Evolutionary conservation across 2,888 invertebrate species (phyloP).

Genomic region (Eilema sororculum): DNA sequence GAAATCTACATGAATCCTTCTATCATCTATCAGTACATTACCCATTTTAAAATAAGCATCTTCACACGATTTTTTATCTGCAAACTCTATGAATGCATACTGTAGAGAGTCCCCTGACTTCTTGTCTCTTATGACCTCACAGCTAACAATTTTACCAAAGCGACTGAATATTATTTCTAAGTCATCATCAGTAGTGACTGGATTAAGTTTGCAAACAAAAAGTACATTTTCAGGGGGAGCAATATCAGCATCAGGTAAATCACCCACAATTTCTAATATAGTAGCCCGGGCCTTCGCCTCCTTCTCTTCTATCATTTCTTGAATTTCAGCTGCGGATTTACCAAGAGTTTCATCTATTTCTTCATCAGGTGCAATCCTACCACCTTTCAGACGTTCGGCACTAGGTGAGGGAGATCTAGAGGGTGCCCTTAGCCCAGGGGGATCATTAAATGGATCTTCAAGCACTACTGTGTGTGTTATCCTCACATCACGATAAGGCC

Average conservation of each 20-base stretch:
- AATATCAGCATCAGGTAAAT: slow-evolving; percentile 98
- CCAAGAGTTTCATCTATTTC: slow-evolving; percentile 96
- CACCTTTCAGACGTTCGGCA: slow-evolving; percentile 92
- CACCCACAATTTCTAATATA: slow-evolving; percentile 99
- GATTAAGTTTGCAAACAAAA: slow-evolving; percentile 99
- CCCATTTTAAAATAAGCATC: slow-evolving; percentile 99
- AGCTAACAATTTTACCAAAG: slow-evolving; percentile 97
- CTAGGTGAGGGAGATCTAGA: slow-evolving; percentile 96
- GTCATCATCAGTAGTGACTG: slow-evolving; percentile 98
- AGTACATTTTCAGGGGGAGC: slow-evolving; percentile 99
- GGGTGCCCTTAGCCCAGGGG: slow-evolving; percentile 91
- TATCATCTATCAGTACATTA: slow-evolving; percentile 99
- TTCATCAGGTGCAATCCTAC: slow-evolving; percentile 97
- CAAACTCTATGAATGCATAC: slow-evolving; percentile 99
- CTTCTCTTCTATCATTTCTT: slow-evolving; percentile 94
- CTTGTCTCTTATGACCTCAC: slow-evolving; percentile 98
- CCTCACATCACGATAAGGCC: slow-evolving; percentile 97
- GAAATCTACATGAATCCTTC: slow-evolving; percentile 99
- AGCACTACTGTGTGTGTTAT: slow-evolving; percentile 98
- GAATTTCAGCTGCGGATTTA: slow-evolving; percentile 93
- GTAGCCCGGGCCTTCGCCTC: slow-evolving; percentile 99
- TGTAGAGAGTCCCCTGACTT: slow-evolving; percentile 97
- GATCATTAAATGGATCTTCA: slow-evolving; percentile 98
- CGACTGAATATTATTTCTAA: slow-evolving; percentile 98
- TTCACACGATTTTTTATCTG: slow-evolving; percentile 96